Percentiles rank a stretch among this genome's conserved stretches.
phyloP scores from a whole-genome alignment of 2,888 invertebrate genomes.

The Lepidochrysops patricia region DNA sequence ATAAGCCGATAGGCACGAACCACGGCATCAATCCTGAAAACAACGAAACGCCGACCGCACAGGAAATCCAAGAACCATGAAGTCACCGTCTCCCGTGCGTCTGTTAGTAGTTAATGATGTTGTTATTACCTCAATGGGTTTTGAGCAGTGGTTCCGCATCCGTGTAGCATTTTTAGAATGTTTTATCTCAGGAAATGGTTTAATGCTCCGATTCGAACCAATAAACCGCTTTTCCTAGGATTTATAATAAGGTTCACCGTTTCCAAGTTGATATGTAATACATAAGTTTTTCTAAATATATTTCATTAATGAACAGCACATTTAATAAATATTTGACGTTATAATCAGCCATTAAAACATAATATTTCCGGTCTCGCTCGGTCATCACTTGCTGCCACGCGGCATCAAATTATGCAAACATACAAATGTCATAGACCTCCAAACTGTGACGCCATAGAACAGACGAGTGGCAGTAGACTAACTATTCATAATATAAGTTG shows the following conservation, averaged over 20 bases:
- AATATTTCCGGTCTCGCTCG: neutral
- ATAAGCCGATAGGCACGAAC: too few relatives aligned
- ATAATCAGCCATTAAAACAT: neutral
- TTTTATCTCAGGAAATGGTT: too few relatives aligned
- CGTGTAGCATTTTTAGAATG: too few relatives aligned
- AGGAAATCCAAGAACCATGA: neutral
- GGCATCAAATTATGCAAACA: slow-evolving; percentile 1
- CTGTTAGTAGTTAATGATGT: too few relatives aligned
- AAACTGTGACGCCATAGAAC: neutral
- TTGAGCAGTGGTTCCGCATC: neutral
- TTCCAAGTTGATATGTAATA: neutral
- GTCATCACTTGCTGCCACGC: neutral
- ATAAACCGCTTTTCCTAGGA: too few relatives aligned
- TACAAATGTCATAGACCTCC: neutral
- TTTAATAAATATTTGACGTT: neutral
- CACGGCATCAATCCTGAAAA: too few relatives aligned
- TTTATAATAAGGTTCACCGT: too few relatives aligned
- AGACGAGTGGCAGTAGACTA: neutral
- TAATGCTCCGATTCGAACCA: too few relatives aligned
- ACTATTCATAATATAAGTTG: neutral
- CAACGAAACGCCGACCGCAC: neutral
- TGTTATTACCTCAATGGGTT: too few relatives aligned
- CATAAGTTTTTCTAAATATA: too few relatives aligned
- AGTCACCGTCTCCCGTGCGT: too few relatives aligned
- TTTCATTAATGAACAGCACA: too few relatives aligned